Evolutionary conservation across 2,888 invertebrate genomes (phyloP).

Genomic region (Meteorus colon): DNA sequence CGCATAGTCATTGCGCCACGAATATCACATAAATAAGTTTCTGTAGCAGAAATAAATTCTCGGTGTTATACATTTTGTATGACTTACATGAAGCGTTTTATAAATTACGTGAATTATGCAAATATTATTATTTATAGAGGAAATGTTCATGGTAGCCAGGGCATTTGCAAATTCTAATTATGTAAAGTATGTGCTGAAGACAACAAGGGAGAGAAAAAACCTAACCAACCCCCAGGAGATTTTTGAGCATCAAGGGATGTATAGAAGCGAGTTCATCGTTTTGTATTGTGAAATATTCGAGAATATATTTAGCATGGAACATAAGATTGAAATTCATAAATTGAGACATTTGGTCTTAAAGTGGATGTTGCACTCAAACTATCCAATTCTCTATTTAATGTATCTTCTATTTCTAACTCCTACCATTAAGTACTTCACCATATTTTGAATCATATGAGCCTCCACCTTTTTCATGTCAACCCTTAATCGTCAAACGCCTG

Average conservation of each 20-base stretch:
- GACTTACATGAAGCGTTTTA: constrained; percentile 4
- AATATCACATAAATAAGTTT: constrained; percentile 10
- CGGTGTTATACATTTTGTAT: background rate
- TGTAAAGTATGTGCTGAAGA: constrained; percentile 23
- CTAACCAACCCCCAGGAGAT: constrained; percentile 18
- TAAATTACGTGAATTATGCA: background rate
- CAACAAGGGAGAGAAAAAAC: constrained; percentile 23
- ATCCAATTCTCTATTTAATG: no score
- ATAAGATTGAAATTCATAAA: no score
- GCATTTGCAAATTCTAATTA: background rate
- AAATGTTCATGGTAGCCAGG: background rate
- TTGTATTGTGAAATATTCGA: background rate
- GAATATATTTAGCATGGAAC: no score
- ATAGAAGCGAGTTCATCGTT: background rate
- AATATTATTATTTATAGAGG: background rate
- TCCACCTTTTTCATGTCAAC: background rate
- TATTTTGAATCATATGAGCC: no score
- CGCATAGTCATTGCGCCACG: background rate
- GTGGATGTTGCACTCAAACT: no score
- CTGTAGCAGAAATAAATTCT: constrained; percentile 19
- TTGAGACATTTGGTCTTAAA: no score
- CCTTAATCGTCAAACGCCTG: background rate
- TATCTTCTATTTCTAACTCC: no score
- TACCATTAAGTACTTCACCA: no score
- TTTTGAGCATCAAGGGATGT: constrained; percentile 18